A percentile compares a stretch with the other conserved stretches of the same genome.
These are phyloP conservation scores for Eubasilissa regina DNA, from an alignment of 1,140 invertebrate genomes.

Conservation along the genomic window DNA sequence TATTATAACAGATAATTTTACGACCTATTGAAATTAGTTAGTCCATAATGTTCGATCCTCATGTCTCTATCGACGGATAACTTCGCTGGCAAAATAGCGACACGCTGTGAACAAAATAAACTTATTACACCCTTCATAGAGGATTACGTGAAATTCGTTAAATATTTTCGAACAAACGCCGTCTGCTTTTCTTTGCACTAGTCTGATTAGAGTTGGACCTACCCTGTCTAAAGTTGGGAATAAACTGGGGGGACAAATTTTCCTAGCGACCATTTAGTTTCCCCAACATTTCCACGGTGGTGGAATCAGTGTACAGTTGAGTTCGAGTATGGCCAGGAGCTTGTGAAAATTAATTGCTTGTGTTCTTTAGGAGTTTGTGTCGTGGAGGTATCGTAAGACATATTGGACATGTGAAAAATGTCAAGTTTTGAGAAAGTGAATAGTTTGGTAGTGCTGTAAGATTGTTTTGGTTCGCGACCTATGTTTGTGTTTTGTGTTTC, in stretches of 20 bases:
- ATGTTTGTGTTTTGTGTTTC: too few species aligned
- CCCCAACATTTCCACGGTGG: conserved; percentile 19
- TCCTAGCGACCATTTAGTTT: conserved; percentile 35
- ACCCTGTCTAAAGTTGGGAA: not conserved
- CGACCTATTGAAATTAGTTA: conserved; percentile 40
- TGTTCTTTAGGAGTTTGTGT: too few species aligned
- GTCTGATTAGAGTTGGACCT: not conserved
- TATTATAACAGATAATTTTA: conserved; percentile 40
- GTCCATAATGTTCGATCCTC: conserved; percentile 20
- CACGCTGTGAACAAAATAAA: not conserved
- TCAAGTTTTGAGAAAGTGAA: too few species aligned
- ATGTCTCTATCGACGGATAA: not conserved
- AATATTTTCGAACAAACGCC: not conserved
- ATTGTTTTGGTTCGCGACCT: too few species aligned
- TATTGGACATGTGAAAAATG: too few species aligned
- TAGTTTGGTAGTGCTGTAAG: too few species aligned
- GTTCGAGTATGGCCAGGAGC: not conserved
- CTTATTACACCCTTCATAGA: not conserved
- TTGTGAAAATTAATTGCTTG: too few species aligned
- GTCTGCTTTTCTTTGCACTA: not conserved
- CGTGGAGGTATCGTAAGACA: too few species aligned
- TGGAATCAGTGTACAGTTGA: conserved; percentile 9
- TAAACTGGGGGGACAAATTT: conserved; percentile 31
- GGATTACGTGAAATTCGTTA: not conserved
- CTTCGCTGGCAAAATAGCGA: not conserved